Base-by-base conservation (phyloP, 2,888 invertebrate species). In the Ephialtes manifestator region DNA sequence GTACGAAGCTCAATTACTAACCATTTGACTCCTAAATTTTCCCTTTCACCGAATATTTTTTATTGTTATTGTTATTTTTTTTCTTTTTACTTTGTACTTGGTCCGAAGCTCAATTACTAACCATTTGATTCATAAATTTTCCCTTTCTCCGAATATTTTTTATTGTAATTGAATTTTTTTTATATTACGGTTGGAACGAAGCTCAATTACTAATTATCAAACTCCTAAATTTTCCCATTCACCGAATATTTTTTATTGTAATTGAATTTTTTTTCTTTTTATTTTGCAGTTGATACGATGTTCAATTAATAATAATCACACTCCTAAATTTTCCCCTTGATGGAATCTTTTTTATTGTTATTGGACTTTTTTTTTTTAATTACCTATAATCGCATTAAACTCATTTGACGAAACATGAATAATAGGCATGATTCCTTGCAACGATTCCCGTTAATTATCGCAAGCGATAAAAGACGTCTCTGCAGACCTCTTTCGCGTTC, bases 371-470 rank as follows among this genome's bases (percentile, higher is more conserved):
- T 67, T 67, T n/a, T 53, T 11, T 3, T 20, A 4, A 15, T 63
- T 39, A 11, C 18, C 63, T 39, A n/a, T 28, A 10, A 11, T 68
- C 31, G 55, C 67, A 28, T 55, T 60, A 78, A 70, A 13, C 15
- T 46, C 46, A 15, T 60, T 70, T 60, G 70, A 48, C 70, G 51
- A 60, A 70, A 58, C 48, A 35, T 18, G 20, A 60, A 24, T 70
- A 58, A 35, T 48, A 48, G 48, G 58, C 46, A 60, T 51, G 24
- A 48, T 51, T 31, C 13, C 31, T n/a, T 48, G 55, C 51, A 60
- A 78, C 60, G 60, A 24, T 78, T 70, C 31, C 43, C 60, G 78
- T 78, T 78, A 60, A 78, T 78, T 68, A 77, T 68, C 46, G 67
- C 55, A 18, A 8, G 55, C 77, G 67, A 58, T 46, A 31, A 77